Evolutionary conservation across 64 coral and sea anemone species (phyloP).

Genomic region (Montipora cactus): DNA sequence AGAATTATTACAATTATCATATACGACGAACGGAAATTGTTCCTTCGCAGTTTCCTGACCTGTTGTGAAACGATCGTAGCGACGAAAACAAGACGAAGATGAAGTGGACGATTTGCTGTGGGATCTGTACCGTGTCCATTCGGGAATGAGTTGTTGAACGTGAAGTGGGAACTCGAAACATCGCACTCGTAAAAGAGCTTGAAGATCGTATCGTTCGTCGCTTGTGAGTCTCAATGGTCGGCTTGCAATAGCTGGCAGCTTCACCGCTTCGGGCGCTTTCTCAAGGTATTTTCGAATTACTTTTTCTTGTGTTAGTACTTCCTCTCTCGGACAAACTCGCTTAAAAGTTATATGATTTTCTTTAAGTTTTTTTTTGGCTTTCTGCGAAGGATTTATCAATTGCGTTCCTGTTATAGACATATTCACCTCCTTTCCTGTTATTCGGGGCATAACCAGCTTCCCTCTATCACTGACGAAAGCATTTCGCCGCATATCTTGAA

Average conservation of each 20-base stretch:
- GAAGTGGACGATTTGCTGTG: neutral
- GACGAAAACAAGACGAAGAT: neutral
- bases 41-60: neutral
- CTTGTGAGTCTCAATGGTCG: neutral
- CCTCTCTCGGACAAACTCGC: neutral
- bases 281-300: neutral
- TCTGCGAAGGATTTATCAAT: neutral
- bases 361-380: neutral
- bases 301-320: neutral
- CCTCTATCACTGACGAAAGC: neutral
- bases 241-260: neutral
- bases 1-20: conserved; percentile 11
- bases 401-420: conserved; percentile 7
- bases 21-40: conserved; percentile 16
- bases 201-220: conserved; percentile 2
- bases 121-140: neutral
- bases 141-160: conserved; percentile 10
- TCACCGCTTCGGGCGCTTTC: neutral
- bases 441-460: conserved; percentile 22
- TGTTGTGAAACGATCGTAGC: neutral
- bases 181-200: conserved; percentile 8
- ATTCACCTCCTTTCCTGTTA: neutral
- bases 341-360: neutral
- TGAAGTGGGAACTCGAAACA: conserved; percentile 36
- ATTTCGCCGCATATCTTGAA: neutral